Percentiles rank a stretch among this genome's conserved stretches.
Conservation (phyloP, 2,113 vertebrate species). For the Semnornis frantzii region DNA sequence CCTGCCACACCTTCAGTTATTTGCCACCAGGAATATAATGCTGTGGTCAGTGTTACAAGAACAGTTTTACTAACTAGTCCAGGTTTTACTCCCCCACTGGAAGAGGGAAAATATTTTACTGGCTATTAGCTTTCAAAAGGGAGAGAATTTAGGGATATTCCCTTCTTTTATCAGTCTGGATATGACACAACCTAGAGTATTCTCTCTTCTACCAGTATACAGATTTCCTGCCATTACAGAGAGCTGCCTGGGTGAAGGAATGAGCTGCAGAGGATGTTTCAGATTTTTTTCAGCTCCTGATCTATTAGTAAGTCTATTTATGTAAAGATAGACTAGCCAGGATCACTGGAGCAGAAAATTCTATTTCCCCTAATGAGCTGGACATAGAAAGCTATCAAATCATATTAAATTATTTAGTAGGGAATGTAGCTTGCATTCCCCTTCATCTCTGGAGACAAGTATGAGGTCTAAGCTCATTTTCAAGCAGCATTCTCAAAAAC, state of each 20-base stretch:
- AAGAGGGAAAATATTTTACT: not conserved
- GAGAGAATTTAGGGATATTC: not conserved
- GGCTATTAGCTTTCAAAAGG: not conserved
- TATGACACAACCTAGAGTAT: not conserved
- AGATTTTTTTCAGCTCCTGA: not conserved
- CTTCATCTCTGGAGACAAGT: slow-evolving; percentile 1
- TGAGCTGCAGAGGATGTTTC: not conserved
- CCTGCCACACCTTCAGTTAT: not conserved
- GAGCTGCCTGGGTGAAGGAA: not conserved
- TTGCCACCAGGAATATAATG: not conserved
- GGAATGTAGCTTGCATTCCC: not conserved
- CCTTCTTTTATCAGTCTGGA: not conserved
- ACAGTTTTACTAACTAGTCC: not conserved
- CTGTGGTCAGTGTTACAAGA: not conserved
- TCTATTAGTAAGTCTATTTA: not conserved
- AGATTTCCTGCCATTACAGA: not conserved
- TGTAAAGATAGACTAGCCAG: slow-evolving; percentile 24
- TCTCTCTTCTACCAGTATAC: not conserved
- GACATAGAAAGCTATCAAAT: slow-evolving; percentile 20
- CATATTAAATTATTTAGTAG: slow-evolving; percentile 27
- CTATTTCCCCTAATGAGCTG: slow-evolving; percentile 54
- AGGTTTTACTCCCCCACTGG: not conserved
- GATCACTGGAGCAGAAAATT: slow-evolving; percentile 34
- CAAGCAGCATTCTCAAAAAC: not conserved
- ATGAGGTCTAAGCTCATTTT: slow-evolving; percentile 6